Base-by-base conservation (phyloP, 2,113 vertebrate genomes). In the Amazona guildingii region DNA sequence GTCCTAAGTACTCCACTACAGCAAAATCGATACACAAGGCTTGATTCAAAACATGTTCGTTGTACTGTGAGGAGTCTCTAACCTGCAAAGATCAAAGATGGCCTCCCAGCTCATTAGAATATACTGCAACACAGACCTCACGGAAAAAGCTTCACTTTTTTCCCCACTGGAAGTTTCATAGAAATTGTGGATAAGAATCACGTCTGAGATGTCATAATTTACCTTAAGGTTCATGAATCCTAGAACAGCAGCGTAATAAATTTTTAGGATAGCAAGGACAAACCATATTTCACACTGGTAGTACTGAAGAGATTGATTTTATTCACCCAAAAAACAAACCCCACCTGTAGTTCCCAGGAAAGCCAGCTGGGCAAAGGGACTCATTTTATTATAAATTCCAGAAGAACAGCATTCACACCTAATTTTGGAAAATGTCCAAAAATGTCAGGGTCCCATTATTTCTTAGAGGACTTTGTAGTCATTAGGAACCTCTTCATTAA, bases 221-320 rank as follows among this genome's bases (percentile, higher is more conserved):
- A 95, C 61, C 44, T 86, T 88, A 94, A 93, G 52, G 76, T 63
- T 76, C 86, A 82, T 48, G 17, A 92, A 94, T 33, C 51, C 76
- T 86, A 74, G 73, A 95, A 81, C 12, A 90, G 73, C 81, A 90
- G 69, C 68, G 52, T 75, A 78, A 91, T 69, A 39, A 84, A 86
- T 78, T 88, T 69, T 90, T 92, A 91, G 91, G 86, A 77, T 70
- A 94, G 55, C 39, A 83, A 63, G 33, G 57, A 68, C 24, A 52
- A 86, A 74, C 13, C 7, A 0, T 43, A 55, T 69, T 95, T 93
- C 59, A 52, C 80, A 78, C 25, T 68, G 54, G 75, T 51, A 92
- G 62, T 84, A 59, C 24, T 24, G 41, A 33, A 90, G 13, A 83
- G 57, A 81, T 63, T 3, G 0, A 41, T 86, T 93, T 67, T 66